Evolutionary conservation across 2,888 invertebrate species (phyloP), one percentile per base, ranked within the genome.

Genomic region (Orgyia antiqua): DNA sequence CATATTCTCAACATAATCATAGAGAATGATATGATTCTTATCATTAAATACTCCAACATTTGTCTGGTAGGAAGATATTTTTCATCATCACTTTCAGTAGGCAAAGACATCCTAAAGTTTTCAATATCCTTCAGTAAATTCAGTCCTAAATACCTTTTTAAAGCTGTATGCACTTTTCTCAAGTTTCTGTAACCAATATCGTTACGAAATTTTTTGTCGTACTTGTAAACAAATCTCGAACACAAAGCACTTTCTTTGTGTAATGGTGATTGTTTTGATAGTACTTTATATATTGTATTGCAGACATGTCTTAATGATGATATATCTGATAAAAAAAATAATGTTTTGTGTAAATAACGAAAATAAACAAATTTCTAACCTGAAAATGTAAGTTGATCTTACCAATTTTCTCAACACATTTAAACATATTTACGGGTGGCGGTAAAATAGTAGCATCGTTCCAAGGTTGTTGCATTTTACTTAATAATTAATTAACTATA

Each of bases 101-200:
- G 82, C 19, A 87, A 42, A 4, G 64, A 48, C 10, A 62, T 51
- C 10, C 35, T 20, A 49, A 87, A 86, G 33, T 54, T 62, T 36
- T 79, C 64, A 24, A 83, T 36, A 42, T 87, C 87, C 45, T 79
- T 88, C 13, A 79, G 50, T 2, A 89, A 45, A 30, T 82, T 71
- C 10, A 89, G 39, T 17, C 58, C 53, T 20, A 88, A 63, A 58
- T 88, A 89, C 54, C 78, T 88, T 4, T 77, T 68, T 12, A 90
- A 45, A 2, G 87, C 82, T 36, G 80, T 71, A 39, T 88, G 87
- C 0, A 88, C 74, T 66, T 88, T 89, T 44, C 78, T 87, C 39
- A 89, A 82, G 42, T 76, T 72, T 43, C 84, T 83, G 24, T 87
- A 79, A 0, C 89, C 89, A 35, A 89, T 88, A 42, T 89, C 89